These are phyloP conservation scores for Remorina albescens DNA, from an alignment of 2,797 vertebrate genomes.

Conservation along the genomic window DNA sequence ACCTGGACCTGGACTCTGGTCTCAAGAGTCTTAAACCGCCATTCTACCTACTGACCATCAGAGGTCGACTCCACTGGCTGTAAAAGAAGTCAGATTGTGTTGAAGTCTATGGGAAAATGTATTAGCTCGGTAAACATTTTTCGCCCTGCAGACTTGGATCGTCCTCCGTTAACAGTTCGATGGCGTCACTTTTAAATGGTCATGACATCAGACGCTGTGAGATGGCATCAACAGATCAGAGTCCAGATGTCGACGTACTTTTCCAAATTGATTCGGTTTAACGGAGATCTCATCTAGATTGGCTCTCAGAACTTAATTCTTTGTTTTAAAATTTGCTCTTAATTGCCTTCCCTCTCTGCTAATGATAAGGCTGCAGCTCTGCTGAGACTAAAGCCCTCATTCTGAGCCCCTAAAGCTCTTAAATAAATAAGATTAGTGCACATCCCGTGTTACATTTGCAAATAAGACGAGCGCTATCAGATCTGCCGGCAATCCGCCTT, in stretches of 20 bases:
- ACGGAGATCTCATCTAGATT: conserved; percentile 71
- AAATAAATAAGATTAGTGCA: conserved; percentile 79
- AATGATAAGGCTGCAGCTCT: conserved; percentile 64
- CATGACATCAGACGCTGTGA: neutral
- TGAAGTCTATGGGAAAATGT: too few species aligned
- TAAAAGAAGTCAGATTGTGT: too few species aligned
- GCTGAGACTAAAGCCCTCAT: conserved; percentile 61
- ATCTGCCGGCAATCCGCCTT: conserved; percentile 36
- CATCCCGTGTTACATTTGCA: conserved; percentile 64
- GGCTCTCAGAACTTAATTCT: conserved; percentile 61
- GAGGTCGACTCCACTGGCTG: too few species aligned
- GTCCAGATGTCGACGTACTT: conserved; percentile 50
- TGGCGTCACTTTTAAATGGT: neutral
- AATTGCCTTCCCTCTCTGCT: conserved; percentile 59
- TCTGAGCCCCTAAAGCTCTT: conserved; percentile 73
- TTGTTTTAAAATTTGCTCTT: conserved; percentile 75
- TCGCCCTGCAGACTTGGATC: too few species aligned
- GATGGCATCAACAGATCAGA: neutral
- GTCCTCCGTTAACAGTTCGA: too few species aligned
- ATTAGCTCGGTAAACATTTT: too few species aligned
- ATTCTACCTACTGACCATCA: too few species aligned
- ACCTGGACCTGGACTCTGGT: too few species aligned
- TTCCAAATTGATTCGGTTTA: conserved; percentile 64
- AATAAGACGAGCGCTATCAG: conserved; percentile 60
- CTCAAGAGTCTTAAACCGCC: too few species aligned